Percentiles rank a stretch among this genome's conserved stretches.
These are phyloP conservation scores for Helogale parvula DNA, from an alignment of 2,113 vertebrate genomes.

Conservation along the genomic window DNA sequence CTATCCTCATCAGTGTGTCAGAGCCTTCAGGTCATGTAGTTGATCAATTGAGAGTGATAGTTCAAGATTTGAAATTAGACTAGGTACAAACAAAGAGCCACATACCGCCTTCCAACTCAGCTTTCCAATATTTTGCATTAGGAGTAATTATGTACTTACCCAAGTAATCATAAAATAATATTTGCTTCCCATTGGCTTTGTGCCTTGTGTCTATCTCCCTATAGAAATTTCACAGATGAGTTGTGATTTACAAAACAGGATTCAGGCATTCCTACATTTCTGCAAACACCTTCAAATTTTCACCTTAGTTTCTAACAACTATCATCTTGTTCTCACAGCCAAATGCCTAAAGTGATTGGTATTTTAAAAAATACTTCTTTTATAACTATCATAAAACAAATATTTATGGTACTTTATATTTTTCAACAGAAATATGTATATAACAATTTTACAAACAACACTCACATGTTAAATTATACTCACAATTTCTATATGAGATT, in stretches of 20 bases:
- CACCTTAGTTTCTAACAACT: not conserved
- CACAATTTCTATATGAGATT: not conserved
- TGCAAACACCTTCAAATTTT: not conserved
- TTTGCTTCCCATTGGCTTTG: not conserved
- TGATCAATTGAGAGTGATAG: not conserved
- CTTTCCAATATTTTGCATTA: not conserved
- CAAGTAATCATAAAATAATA: not conserved
- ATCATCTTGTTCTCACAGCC: not conserved
- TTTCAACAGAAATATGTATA: constrained; percentile 31
- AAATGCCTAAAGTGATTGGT: not conserved
- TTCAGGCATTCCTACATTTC: not conserved
- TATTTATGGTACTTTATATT: not conserved
- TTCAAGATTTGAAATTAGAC: not conserved
- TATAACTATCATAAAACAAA: not conserved
- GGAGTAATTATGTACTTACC: not conserved
- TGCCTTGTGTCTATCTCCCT: not conserved
- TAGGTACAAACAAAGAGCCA: not conserved
- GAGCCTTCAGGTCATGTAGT: not conserved
- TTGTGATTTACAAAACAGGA: not conserved
- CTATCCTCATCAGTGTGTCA: not conserved
- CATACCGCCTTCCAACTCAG: not conserved
- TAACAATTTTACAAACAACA: not conserved
- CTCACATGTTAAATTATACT: not conserved
- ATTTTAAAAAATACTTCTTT: not conserved
- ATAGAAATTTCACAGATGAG: not conserved